These are phyloP conservation scores for Pyrocephalus nanus DNA, from an alignment of 2,797 vertebrate genomes.

Conservation along the genomic window DNA sequence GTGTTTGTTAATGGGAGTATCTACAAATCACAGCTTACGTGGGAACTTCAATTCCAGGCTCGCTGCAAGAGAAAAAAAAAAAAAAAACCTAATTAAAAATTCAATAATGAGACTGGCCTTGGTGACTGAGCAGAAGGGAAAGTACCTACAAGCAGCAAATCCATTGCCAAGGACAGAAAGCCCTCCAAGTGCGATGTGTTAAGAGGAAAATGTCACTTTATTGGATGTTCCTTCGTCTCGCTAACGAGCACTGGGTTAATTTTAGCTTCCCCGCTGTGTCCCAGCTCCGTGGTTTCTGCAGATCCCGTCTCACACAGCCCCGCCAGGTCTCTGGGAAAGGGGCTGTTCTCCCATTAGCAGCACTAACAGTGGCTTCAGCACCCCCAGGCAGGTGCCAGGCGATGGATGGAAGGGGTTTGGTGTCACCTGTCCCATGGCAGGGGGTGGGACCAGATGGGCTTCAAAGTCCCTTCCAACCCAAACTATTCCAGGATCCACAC, in stretches of 20 bases:
- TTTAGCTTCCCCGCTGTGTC: not conserved
- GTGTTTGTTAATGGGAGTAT: not conserved
- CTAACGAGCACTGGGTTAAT: slow-evolving; percentile 2
- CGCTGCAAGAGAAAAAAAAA: not conserved
- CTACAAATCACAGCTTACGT: not conserved
- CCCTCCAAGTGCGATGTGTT: not conserved
- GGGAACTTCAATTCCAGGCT: not conserved
- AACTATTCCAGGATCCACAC: not conserved
- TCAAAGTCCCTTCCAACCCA: not conserved
- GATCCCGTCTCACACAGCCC: not conserved
- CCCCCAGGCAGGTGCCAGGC: not conserved
- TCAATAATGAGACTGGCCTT: not conserved
- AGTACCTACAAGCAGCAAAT: not conserved
- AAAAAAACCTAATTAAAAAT: not conserved
- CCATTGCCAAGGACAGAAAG: not conserved
- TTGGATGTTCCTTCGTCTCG: not conserved
- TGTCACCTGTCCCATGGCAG: not conserved
- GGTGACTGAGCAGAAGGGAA: slow-evolving; percentile 1
- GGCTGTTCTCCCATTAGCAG: not conserved
- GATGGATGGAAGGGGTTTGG: not conserved
- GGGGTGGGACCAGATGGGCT: not conserved
- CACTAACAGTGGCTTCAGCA: not conserved
- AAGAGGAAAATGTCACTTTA: slow-evolving; percentile 1
- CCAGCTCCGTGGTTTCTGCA: not conserved
- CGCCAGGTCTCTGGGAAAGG: not conserved